Base-by-base conservation (phyloP, 2,113 vertebrate genomes). In the Parus major region DNA sequence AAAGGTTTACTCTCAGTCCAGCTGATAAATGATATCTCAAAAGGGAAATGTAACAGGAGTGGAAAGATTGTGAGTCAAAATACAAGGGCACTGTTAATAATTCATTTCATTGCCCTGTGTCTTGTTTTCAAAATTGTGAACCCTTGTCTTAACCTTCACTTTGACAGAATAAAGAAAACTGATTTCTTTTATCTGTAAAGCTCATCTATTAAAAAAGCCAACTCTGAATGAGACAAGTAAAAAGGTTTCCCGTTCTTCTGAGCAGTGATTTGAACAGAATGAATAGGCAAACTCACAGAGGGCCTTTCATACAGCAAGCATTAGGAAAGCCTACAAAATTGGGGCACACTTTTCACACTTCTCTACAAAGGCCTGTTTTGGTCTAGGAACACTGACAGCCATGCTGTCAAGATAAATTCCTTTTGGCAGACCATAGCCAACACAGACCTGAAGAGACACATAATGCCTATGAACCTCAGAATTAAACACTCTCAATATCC, bases 101-200 rank as follows among this genome's bases (percentile, higher is more conserved):
- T 90, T 94, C 39, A 92, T 92, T 94, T 77, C 39, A 55, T 63
- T 88, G 46, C 20, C 63, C 50, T 66, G 28, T 55, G 56, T 86
- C 86, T 95, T 94, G 68, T 93, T 95, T 93, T 92, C 68, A 86
- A 77, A 86, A 90, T 14, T 73, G 29, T 27, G 78, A 96, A 87
- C 57, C 35, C 53, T 80, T 88, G 42, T 95, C 52, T 93, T 96
- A 92, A 90, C 80, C 86, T 93, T 94, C 76, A 66, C 42, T 95
- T 77, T 55, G 47, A 78, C 56, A 86, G 76, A 92, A 88, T 73
- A 93, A 94, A 90, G 76, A 56, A 83, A 93, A 77, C 60, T n/a
- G 47, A 73, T 88, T 86, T 44, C n/a, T 94, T 96, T 92, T 69
- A 94, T 92, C 82, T 25, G 3, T 22, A 73, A 73, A 55, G 39